Percentiles rank a stretch among this genome's conserved stretches.
Conservation (phyloP, 2,888 invertebrate species). For the Scaptomyza tumidula region DNA sequence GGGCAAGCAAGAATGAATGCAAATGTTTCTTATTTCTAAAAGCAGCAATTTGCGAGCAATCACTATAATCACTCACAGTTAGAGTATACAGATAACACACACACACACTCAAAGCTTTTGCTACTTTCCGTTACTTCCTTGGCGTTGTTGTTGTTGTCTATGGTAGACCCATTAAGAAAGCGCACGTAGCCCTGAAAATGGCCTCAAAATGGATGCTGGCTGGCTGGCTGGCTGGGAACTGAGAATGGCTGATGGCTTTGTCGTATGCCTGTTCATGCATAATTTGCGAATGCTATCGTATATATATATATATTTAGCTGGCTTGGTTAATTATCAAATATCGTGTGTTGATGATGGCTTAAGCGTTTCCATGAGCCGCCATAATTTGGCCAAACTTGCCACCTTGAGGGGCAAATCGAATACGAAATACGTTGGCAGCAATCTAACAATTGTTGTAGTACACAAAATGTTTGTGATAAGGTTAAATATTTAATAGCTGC, state of each 20-base stretch:
- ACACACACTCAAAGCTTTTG: not conserved
- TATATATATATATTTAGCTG: constrained; percentile 71
- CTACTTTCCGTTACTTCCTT: not conserved
- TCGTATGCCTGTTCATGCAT: constrained; percentile 38
- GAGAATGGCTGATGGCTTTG: constrained; percentile 18
- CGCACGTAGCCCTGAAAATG: constrained; percentile 47
- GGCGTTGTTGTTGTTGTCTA: constrained; percentile 23
- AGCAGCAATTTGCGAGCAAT: constrained; percentile 5
- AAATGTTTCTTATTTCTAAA: not conserved
- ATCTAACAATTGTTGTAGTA: constrained; percentile 8
- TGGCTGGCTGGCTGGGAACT: constrained; percentile 11
- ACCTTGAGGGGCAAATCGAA: constrained; percentile 43
- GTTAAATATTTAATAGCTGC: constrained; percentile 73
- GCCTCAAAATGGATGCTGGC: constrained; percentile 17
- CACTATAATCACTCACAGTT: constrained; percentile 7
- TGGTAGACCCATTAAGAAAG: constrained; percentile 60
- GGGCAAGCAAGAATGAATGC: not conserved
- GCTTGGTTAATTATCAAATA: constrained; percentile 76
- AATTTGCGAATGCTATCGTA: constrained; percentile 60
- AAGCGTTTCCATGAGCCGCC: constrained; percentile 65
- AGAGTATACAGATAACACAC: constrained; percentile 14
- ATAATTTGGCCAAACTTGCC: constrained; percentile 59
- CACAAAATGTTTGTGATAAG: constrained; percentile 62
- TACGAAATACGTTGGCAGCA: not conserved
- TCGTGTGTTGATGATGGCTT: constrained; percentile 79